Base-by-base conservation (phyloP, 2,797 vertebrate genomes). In the Neosalanx taihuensis region DNA sequence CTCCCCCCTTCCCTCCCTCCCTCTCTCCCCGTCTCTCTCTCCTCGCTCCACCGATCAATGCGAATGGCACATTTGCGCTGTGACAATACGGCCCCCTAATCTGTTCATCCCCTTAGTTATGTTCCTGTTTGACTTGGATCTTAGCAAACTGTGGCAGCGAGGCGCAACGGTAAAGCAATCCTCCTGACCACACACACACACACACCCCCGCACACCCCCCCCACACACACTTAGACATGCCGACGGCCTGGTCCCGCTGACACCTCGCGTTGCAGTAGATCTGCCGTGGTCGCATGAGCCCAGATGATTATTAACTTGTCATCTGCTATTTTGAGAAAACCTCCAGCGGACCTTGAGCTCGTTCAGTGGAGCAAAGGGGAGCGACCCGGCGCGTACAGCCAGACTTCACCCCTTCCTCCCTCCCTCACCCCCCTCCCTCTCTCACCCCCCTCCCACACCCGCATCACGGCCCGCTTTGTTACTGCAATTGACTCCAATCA, bases 11-110 rank as follows among this genome's bases (percentile, higher is more conserved):
- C 37, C 9, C 12, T 13, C 37, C 10, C 37, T 41, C 37, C 0
- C 2, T 41, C 37, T 41, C 10, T 3, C 37, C 3, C 66, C 70
- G 2, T 29, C 56, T 75, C 67, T 79, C 68, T 76, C 69, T 79
- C 74, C 79, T 72, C 78, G 85, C 78, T 87, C 85, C 81, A 77
- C 82, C 79, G 84, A 82, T 85, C 77, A 81, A 87, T 72, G 87
- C 75, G 87, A 87, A 75, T 66, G 73, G 74, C 71, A 77, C 75
- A 71, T 88, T 86, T 82, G 79, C 77, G 57, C 69, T 35, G 67
- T 78, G 76, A 85, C 80, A 83, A 79, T 57, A 72, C 61, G 67
- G 63, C 71, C 64, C 72, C 72, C 71, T 87, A 76, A 82, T 76
- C 77, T 74, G 66, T 70, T 75, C 64, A 79, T 72, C 49, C 72